phyloP scores from a whole-genome alignment of 2,888 invertebrate species.

The Cantharis rufa region DNA sequence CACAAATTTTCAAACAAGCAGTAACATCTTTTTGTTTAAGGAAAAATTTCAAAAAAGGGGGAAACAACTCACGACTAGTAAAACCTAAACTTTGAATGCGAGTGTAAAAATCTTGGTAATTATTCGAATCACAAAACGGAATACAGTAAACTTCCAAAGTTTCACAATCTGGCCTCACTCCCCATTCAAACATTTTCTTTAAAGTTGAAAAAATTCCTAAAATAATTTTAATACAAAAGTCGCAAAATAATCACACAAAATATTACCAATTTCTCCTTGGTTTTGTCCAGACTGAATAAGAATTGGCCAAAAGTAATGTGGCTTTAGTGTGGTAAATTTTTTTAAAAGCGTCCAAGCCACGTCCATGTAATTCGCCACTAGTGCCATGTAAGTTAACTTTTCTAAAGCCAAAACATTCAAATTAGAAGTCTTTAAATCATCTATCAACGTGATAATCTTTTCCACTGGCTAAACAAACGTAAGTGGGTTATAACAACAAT shows the following conservation, averaged over 20 bases:
- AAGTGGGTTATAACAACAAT: background rate
- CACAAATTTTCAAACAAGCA: slow-evolving; percentile 58
- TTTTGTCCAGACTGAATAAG: slow-evolving; percentile 57
- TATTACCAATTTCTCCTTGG: slow-evolving; percentile 61
- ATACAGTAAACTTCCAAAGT: slow-evolving; percentile 62
- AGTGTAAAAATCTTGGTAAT: slow-evolving; percentile 58
- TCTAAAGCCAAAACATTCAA: slow-evolving; percentile 55
- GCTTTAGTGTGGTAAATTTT: slow-evolving; percentile 49
- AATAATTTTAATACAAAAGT: slow-evolving; percentile 19
- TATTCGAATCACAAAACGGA: slow-evolving; percentile 59
- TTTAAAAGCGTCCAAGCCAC: slow-evolving; percentile 56
- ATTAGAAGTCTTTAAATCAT: slow-evolving; percentile 57
- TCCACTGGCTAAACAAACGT: slow-evolving; percentile 52
- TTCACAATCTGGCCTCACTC: slow-evolving; percentile 61
- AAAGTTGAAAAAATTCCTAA: slow-evolving; percentile 61
- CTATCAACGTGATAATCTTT: slow-evolving; percentile 54
- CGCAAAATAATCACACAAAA: background rate
- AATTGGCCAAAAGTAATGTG: slow-evolving; percentile 71
- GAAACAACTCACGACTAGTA: slow-evolving; percentile 36
- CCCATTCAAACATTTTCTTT: slow-evolving; percentile 60
- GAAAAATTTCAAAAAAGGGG: slow-evolving; percentile 24
- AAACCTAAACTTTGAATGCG: slow-evolving; percentile 57
- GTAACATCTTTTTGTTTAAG: slow-evolving; percentile 4
- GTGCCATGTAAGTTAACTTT: slow-evolving; percentile 52
- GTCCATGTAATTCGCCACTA: slow-evolving; percentile 56